Evolutionary conservation across 2,888 invertebrate species (phyloP).

Genomic region (Nephrotoma appendiculata): DNA sequence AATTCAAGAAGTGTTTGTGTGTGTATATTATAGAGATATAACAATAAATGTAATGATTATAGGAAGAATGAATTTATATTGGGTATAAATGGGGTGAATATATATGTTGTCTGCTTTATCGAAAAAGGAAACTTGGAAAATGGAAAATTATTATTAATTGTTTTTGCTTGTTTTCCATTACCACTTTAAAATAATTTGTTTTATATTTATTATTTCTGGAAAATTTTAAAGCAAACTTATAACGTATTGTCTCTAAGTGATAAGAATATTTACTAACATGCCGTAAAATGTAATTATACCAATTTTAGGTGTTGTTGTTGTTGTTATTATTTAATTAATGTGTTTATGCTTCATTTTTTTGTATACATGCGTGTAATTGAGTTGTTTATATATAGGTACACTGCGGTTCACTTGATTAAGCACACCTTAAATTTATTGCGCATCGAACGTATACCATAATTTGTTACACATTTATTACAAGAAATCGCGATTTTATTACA

Average conservation of each 20-base stretch:
- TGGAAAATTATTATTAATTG: background rate
- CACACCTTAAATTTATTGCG: no score
- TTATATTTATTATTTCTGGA: background rate
- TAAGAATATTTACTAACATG: background rate
- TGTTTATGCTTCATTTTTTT: background rate
- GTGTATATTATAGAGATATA: background rate
- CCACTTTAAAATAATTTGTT: background rate
- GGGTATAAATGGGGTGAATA: background rate
- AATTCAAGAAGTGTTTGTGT: background rate
- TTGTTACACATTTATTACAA: no score
- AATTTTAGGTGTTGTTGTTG: no score
- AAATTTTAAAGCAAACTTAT: background rate
- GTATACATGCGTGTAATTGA: background rate
- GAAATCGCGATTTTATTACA: no score
- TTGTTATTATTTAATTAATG: no score
- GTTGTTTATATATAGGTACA: background rate
- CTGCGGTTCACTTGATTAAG: no score
- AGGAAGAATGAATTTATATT: background rate
- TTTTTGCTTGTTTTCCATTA: background rate
- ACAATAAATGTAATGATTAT: background rate
- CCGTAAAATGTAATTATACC: background rate
- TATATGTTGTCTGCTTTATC: background rate
- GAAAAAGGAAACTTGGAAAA: background rate
- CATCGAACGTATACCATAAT: no score
- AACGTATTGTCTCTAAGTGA: background rate